These are phyloP conservation scores for Aethes cnicana DNA, from an alignment of 2,888 invertebrate species.

Conservation along the genomic window DNA sequence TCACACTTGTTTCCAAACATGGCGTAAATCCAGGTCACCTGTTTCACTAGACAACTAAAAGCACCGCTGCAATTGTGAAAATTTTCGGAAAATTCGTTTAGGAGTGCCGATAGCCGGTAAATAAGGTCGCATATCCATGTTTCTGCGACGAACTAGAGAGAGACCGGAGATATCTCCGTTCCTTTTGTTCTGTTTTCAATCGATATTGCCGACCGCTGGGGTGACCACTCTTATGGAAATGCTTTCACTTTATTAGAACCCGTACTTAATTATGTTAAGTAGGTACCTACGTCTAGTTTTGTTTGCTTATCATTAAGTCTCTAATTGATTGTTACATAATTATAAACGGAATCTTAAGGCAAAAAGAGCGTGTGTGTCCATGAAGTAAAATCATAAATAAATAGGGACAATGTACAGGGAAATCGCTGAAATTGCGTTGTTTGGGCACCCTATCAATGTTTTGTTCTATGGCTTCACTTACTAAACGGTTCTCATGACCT, in stretches of 20 bases:
- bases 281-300: neutral
- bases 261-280: constrained; percentile 3
- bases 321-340: too few relatives aligned
- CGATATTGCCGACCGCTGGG: constrained; percentile 65
- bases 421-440: constrained; percentile 15
- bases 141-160: constrained; percentile 73
- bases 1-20: constrained; percentile 19
- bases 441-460: constrained; percentile 45
- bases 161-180: constrained; percentile 57
- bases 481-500: constrained; percentile 55
- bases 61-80: neutral
- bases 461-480: constrained; percentile 56
- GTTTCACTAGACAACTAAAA: constrained; percentile 4
- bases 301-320: too few relatives aligned
- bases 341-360: too few relatives aligned
- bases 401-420: too few relatives aligned
- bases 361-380: too few relatives aligned
- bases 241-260: too few relatives aligned
- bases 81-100: constrained; percentile 15
- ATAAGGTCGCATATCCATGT: constrained; percentile 60
- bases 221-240: constrained; percentile 53
- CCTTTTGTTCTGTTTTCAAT: constrained; percentile 62
- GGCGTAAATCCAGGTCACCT: constrained; percentile 6
- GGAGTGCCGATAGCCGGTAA: constrained; percentile 14
- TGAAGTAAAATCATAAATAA: too few relatives aligned